Conservation (phyloP, 1,140 invertebrate species). For the Drosophila ficusphila region DNA sequence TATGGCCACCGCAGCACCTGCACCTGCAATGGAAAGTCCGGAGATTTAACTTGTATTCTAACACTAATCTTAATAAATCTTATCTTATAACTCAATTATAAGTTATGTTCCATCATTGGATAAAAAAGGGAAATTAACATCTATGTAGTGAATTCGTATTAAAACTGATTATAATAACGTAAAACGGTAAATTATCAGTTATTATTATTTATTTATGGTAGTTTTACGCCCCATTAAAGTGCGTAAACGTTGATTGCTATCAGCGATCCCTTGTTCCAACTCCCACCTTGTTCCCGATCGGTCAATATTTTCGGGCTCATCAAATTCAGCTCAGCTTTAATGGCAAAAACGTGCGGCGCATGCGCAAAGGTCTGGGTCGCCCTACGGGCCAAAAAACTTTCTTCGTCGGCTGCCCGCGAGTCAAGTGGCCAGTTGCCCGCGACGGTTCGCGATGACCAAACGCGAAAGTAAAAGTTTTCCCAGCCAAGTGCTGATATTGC, state of each 20-base stretch:
- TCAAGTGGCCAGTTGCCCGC: conserved; percentile 47
- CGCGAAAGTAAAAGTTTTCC: conserved; percentile 61
- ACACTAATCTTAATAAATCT: conserved; percentile 11
- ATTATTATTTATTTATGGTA: not conserved
- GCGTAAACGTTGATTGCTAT: not conserved
- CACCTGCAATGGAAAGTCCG: conserved; percentile 1
- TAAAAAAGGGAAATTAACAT: not conserved
- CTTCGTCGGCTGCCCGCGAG: conserved; percentile 41
- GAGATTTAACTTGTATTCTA: conserved; percentile 20
- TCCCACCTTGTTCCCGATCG: conserved; percentile 9
- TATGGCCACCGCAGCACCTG: conserved; percentile 1
- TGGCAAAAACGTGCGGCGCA: conserved; percentile 52
- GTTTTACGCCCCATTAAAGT: not conserved
- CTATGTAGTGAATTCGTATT: too few relatives aligned
- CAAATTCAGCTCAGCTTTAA: conserved; percentile 72
- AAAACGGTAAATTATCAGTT: too few relatives aligned
- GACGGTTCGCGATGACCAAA: conserved; percentile 42
- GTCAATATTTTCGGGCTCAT: conserved; percentile 31
- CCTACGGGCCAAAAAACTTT: conserved; percentile 58
- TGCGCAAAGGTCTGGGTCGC: conserved; percentile 41
- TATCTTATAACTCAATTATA: not conserved
- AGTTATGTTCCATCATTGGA: too few relatives aligned
- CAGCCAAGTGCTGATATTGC: not conserved
- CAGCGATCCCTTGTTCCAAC: conserved; percentile 13
- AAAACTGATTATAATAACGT: too few relatives aligned